Base-by-base conservation (phyloP, 2,113 vertebrate species). In the Formicarius rufipectus region DNA sequence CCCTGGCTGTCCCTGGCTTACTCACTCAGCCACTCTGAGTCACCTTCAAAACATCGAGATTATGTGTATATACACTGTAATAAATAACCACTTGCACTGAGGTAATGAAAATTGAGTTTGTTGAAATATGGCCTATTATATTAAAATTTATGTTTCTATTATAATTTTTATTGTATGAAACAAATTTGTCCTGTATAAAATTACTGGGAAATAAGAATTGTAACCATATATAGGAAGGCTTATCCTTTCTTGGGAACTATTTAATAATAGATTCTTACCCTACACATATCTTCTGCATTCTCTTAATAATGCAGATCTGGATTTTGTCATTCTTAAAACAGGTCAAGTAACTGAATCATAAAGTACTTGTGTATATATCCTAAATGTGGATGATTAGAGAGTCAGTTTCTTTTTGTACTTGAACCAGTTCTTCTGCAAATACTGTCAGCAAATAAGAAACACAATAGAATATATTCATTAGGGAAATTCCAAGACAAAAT, bases 131-230 rank as follows among this genome's bases (percentile, higher is more conserved):
- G 97, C 96, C 97, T 97, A 91, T 98, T 98, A 95, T 97, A 96
- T 97, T 98, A 98, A 98, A 98, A 98, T 98, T 98, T 98, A 98
- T 98, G 97, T 98, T 97, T 98, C 53, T 92, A 96, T 98, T 98
- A 90, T 97, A 90, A 77, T 93, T 97, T 98, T 97, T 97, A 96
- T 97, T 92, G 75, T 95, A 87, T 78, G 69, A 96, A 97, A 93
- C 90, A 96, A 96, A 84, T 81, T 93, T 79, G 25, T 94, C 59
- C 82, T 80, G 89, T 96, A 86, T 89, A 94, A 96, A 95, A 94
- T 93, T 89, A 93, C 96, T 67, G 89, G 91, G 60, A 88, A 97
- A 87, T 94, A 95, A 94, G 90, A 95, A 88, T 40, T 80, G 16
- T 73, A 39, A 95, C 71, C 63, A 67, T 37, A 31, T 82, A 45